These are phyloP conservation scores for Datnioides undecimradiatus DNA, from an alignment of 2,113 vertebrate species.

Conservation along the genomic window DNA sequence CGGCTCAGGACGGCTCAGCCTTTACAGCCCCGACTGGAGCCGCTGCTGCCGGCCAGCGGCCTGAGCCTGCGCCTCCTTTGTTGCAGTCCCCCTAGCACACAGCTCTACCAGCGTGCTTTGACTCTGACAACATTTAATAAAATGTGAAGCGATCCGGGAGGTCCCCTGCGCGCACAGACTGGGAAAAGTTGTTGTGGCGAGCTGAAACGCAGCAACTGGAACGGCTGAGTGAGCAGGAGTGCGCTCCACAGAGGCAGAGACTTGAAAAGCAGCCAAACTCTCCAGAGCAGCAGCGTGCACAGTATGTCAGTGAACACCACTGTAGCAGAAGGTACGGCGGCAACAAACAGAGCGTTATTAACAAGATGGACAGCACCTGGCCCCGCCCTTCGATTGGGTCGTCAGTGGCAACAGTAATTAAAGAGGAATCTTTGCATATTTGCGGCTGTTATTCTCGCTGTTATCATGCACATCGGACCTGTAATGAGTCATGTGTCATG, in stretches of 20 bases:
- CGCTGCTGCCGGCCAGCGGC: slow-evolving; percentile 12
- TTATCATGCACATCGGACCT: neutral
- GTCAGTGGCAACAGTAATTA: neutral
- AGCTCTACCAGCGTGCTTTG: slow-evolving; percentile 10
- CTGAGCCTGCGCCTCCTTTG: slow-evolving; percentile 25
- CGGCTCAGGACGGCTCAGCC: neutral
- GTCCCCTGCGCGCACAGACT: slow-evolving; percentile 26
- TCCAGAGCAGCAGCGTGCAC: slow-evolving; percentile 10
- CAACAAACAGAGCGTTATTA: neutral
- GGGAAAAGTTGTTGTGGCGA: slow-evolving; percentile 50
- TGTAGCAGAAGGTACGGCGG: neutral
- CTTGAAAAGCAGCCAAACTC: slow-evolving; percentile 34
- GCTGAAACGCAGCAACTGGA: slow-evolving; percentile 39
- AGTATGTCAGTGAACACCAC: neutral
- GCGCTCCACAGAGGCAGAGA: slow-evolving; percentile 32
- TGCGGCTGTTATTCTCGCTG: neutral
- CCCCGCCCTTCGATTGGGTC: no score
- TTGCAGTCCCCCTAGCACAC: slow-evolving; percentile 11
- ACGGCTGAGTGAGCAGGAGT: slow-evolving; percentile 47
- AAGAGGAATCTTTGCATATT: neutral
- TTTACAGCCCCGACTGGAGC: slow-evolving; percentile 5
- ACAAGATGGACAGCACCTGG: no score
- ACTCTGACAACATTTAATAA: slow-evolving; percentile 47
- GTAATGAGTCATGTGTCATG: slow-evolving; percentile 18
- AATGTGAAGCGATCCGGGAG: slow-evolving; percentile 39